Evolutionary conservation across 2,113 vertebrate species (phyloP).

Genomic region (Lates calcarifer): DNA sequence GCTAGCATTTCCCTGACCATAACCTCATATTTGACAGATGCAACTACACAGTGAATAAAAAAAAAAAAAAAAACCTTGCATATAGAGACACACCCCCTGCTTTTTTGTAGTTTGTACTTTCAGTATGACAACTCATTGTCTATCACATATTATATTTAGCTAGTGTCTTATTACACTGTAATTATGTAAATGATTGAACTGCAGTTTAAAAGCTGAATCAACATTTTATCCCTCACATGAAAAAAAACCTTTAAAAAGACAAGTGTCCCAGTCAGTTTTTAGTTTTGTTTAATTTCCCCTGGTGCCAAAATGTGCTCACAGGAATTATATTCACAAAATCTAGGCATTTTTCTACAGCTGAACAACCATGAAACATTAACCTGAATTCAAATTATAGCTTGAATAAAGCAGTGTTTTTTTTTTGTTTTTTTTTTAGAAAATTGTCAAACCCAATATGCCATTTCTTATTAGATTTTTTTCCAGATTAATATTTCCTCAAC

Average conservation of each 20-base stretch:
- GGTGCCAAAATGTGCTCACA: background rate
- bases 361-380: conserved; percentile 10
- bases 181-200: conserved; percentile 1
- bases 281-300: conserved; percentile 14
- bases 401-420: conserved; percentile 23
- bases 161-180: background rate
- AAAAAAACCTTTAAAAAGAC: conserved; percentile 14
- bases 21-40: conserved; percentile 9
- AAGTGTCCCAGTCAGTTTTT: conserved; percentile 14
- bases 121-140: background rate
- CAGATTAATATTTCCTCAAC: conserved; percentile 49
- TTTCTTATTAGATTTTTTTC: conserved; percentile 46
- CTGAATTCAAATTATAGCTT: conserved; percentile 40
- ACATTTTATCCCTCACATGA: conserved; percentile 21
- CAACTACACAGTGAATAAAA: background rate
- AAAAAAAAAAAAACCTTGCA: too few relatives aligned
- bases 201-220: conserved; percentile 16
- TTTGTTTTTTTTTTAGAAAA: too few relatives aligned
- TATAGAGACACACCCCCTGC: background rate
- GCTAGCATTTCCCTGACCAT: background rate
- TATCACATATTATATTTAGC: background rate
- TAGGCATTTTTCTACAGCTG: conserved; percentile 17
- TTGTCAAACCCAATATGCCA: conserved; percentile 38
- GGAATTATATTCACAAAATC: conserved; percentile 11
- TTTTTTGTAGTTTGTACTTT: background rate